Conservation (phyloP, 2,888 invertebrate genomes). For the Leptinotarsa juncta region DNA sequence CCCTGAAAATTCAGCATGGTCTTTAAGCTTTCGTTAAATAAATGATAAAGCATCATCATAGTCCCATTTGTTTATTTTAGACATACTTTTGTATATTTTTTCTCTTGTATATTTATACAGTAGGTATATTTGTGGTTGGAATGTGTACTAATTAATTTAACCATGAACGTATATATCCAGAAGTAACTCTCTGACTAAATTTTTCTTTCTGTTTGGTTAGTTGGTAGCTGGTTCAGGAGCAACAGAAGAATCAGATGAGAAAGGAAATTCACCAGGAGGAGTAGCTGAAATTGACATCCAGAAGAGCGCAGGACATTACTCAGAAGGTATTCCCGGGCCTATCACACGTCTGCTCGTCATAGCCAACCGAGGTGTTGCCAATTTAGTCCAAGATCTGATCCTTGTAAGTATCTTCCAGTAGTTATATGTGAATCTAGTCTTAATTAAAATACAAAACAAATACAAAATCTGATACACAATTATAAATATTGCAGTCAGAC, state of each 20-base stretch:
- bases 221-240: constrained; percentile 83
- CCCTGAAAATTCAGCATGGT: no score
- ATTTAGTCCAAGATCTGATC: constrained; percentile 88
- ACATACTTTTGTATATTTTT: neutral
- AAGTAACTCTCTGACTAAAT: neutral
- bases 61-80: neutral
- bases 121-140: constrained; percentile 23
- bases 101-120: neutral
- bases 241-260: constrained; percentile 73
- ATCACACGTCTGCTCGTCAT: constrained; percentile 88
- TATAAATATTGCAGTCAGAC: no score
- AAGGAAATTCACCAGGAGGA: constrained; percentile 68
- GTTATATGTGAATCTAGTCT: neutral
- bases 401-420: constrained; percentile 70
- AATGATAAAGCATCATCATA: no score
- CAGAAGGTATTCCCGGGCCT: constrained; percentile 87
- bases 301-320: constrained; percentile 75
- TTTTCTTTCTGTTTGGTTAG: constrained; percentile 65
- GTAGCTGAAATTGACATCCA: constrained; percentile 67
- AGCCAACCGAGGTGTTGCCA: constrained; percentile 88
- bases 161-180: neutral
- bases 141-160: constrained; percentile 5
- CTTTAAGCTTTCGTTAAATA: no score
- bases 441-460: no score
- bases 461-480: no score